Evolutionary conservation across 2,888 invertebrate species (phyloP).

Genomic region (Andrena fulva): DNA sequence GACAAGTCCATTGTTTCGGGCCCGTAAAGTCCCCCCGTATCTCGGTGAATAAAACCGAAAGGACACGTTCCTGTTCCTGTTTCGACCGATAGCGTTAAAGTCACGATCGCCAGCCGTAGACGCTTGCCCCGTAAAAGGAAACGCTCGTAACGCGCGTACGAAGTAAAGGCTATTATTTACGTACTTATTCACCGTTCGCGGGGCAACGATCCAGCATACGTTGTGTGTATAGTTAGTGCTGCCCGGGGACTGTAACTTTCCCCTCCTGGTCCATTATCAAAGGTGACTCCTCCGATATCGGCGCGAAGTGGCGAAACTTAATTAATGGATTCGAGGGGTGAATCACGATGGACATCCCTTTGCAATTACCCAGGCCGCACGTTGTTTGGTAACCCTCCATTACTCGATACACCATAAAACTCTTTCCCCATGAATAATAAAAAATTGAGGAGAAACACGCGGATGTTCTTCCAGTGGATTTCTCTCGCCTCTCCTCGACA

Average conservation of each 20-base stretch:
- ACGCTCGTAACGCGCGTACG: constrained; percentile 41
- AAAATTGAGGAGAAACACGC: no score
- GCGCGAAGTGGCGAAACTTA: constrained; percentile 5
- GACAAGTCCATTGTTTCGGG: background rate
- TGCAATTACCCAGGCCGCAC: no score
- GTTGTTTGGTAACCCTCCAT: no score
- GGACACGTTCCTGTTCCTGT: constrained; percentile 6
- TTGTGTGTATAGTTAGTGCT: constrained; percentile 32
- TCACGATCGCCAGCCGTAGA: constrained; percentile 23
- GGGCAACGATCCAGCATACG: constrained; percentile 53
- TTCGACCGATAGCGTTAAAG: constrained; percentile 32
- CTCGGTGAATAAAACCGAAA: constrained; percentile 32
- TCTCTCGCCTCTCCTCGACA: no score
- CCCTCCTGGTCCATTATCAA: constrained; percentile 53
- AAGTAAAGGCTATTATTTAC: constrained; percentile 57
- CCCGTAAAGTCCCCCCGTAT: background rate
- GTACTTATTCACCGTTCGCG: constrained; percentile 48
- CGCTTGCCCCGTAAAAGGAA: constrained; percentile 48
- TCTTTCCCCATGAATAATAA: no score
- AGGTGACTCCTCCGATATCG: constrained; percentile 47
- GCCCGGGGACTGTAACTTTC: constrained; percentile 39
- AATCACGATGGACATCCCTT: background rate
- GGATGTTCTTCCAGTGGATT: no score
- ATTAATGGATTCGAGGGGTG: constrained; percentile 30
- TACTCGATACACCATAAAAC: no score